Evolutionary conservation across 2,797 vertebrate species (phyloP).

Genomic region (Chiroxiphia lanceolata): DNA sequence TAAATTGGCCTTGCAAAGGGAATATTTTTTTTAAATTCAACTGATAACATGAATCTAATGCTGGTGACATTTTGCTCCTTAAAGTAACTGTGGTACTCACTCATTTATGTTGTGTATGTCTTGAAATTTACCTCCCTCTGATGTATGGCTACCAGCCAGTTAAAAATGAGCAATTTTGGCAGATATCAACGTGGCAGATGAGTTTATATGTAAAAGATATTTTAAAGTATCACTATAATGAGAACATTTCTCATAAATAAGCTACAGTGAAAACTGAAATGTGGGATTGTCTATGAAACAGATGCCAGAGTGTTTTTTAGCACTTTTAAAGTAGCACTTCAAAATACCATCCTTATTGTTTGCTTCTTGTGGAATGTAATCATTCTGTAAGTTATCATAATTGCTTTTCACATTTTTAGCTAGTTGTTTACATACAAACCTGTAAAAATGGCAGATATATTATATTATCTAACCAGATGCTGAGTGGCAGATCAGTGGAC

Average conservation of each 20-base stretch:
- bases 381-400: neutral
- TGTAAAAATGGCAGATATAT: neutral
- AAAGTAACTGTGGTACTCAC: neutral
- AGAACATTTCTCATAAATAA: constrained; percentile 33
- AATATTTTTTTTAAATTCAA: neutral
- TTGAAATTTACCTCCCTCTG: constrained; percentile 14
- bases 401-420: neutral
- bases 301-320: constrained; percentile 31
- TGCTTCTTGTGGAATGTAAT: neutral
- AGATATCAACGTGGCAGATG: constrained; percentile 3
- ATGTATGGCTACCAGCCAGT: neutral
- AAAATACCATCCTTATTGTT: constrained; percentile 39
- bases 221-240: constrained; percentile 5
- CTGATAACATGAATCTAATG: neutral
- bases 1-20: neutral
- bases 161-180: constrained; percentile 55
- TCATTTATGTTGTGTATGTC: neutral
- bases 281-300: constrained; percentile 42
- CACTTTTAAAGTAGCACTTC: neutral
- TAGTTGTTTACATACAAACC: neutral
- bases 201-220: constrained; percentile 31
- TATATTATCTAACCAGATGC: neutral
- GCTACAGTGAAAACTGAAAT: constrained; percentile 32
- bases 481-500: neutral
- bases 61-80: neutral